phyloP scores from a whole-genome alignment of 2,113 vertebrate genomes.

The Capra hircus region DNA sequence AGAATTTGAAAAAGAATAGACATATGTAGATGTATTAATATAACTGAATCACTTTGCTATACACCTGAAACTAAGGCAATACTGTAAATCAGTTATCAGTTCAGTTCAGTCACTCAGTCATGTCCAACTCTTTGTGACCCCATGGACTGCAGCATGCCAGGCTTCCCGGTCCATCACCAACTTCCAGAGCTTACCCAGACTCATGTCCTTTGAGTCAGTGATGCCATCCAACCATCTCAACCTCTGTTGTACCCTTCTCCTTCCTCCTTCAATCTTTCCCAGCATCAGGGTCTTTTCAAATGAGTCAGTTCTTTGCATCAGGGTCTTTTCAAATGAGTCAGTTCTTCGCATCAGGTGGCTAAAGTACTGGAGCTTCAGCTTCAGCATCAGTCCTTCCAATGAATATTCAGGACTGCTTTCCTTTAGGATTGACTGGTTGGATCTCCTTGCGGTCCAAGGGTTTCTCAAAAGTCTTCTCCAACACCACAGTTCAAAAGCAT shows the following conservation, averaged over 20 bases:
- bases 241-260: neutral
- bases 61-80: neutral
- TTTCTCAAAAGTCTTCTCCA: neutral
- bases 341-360: neutral
- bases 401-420: neutral
- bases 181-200: neutral
- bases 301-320: neutral
- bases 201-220: neutral
- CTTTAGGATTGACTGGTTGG: neutral
- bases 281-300: neutral
- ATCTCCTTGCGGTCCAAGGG: neutral
- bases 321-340: neutral
- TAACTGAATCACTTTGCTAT: neutral
- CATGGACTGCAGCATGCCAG: neutral
- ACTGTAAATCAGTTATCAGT: neutral
- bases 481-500: neutral
- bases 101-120: neutral
- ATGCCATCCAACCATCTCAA: neutral
- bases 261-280: neutral
- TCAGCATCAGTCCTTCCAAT: neutral
- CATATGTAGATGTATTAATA: neutral
- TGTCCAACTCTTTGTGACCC: neutral
- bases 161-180: neutral
- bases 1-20: neutral
- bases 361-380: neutral